Evolutionary conservation across 1,140 invertebrate species (phyloP).

Genomic region (Microplitis mediator): DNA sequence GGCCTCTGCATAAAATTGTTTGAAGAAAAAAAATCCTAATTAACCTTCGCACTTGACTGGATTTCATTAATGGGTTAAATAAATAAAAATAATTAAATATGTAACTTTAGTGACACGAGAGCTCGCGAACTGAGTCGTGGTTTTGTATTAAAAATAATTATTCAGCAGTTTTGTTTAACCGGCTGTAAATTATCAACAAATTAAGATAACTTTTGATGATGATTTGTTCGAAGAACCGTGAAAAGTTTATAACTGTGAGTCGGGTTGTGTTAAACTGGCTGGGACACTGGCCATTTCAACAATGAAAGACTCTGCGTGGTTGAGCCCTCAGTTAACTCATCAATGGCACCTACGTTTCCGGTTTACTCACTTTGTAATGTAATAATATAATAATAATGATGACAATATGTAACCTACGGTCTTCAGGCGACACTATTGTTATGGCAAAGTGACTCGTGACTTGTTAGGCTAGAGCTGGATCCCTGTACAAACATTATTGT

Average conservation of each 20-base stretch:
- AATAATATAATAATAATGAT: too few species aligned
- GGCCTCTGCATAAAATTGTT: constrained; percentile 41
- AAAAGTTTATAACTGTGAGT: background rate
- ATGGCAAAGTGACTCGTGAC: too few species aligned
- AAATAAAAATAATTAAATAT: background rate
- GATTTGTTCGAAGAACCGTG: constrained; percentile 1
- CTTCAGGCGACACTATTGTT: constrained; percentile 30
- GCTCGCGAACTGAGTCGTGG: too few species aligned
- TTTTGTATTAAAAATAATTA: too few species aligned
- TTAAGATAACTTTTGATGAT: background rate
- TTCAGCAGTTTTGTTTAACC: too few species aligned
- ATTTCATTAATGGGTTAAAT: constrained; percentile 43
- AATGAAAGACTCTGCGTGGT: constrained; percentile 50
- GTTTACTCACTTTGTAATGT: constrained; percentile 12
- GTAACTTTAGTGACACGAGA: background rate
- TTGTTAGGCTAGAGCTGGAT: constrained; percentile 13
- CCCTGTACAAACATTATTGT: constrained; percentile 29
- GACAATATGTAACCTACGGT: constrained; percentile 12
- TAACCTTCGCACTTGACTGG: constrained; percentile 40
- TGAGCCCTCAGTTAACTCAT: constrained; percentile 39
- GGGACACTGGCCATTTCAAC: constrained; percentile 52
- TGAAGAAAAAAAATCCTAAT: constrained; percentile 46
- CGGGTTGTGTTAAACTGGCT: constrained; percentile 38
- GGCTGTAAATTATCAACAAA: too few species aligned
- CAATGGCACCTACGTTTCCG: constrained; percentile 43